Conservation (phyloP, 2,113 vertebrate species). For the Myotis lucifugus region DNA sequence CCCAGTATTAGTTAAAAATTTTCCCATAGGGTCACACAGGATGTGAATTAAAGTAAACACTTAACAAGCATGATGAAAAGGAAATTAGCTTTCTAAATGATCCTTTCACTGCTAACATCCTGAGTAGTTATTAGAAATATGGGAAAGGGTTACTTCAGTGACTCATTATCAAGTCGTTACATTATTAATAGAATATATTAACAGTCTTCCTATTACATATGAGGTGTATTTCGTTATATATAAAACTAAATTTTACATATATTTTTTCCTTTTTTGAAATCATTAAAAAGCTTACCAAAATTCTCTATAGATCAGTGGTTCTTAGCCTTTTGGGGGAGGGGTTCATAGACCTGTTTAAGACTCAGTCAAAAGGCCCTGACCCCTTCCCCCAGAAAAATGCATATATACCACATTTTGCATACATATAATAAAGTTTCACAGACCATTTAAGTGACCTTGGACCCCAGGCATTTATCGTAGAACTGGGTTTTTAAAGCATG, state of each 20-base stretch:
- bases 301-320: neutral
- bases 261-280: neutral
- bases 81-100: constrained; percentile 78
- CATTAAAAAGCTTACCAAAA: neutral
- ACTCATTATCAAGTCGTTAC: constrained; percentile 56
- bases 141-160: constrained; percentile 57
- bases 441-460: constrained; percentile 14
- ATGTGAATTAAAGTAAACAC: constrained; percentile 82
- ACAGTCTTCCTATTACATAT: neutral
- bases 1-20: constrained; percentile 79
- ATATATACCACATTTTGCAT: neutral
- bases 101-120: constrained; percentile 75
- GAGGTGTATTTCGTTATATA: constrained; percentile 1
- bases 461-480: neutral
- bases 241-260: neutral
- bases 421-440: neutral
- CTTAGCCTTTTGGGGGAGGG: neutral
- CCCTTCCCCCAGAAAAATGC: neutral
- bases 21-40: constrained; percentile 82
- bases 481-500: neutral
- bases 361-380: neutral
- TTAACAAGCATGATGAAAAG: constrained; percentile 75
- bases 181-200: constrained; percentile 62
- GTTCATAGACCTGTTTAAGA: neutral
- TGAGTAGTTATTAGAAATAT: constrained; percentile 67